These are phyloP conservation scores for Mythimna vitellina DNA, from an alignment of 2,888 invertebrate genomes.

Conservation along the genomic window DNA sequence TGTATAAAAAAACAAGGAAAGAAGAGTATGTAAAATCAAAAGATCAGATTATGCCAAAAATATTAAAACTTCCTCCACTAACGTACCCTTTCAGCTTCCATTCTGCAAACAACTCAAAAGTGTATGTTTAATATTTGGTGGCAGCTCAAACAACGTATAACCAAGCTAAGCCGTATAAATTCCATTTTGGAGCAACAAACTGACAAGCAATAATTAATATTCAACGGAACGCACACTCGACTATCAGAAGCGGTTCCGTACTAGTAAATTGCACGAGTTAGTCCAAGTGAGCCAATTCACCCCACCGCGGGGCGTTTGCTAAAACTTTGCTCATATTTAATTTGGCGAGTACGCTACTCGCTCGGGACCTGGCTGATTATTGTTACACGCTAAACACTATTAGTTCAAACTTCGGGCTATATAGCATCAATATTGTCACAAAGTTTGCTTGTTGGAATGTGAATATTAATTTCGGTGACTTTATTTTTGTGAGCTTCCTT, in stretches of 20 bases:
- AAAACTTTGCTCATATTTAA: conserved; percentile 71
- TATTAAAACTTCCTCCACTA: neutral
- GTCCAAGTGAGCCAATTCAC: conserved; percentile 63
- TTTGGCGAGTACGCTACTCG: conserved; percentile 61
- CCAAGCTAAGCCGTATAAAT: conserved; percentile 55
- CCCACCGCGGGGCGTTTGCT: conserved; percentile 57
- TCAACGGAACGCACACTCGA: conserved; percentile 65
- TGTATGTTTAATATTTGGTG: conserved; percentile 44
- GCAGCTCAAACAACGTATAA: conserved; percentile 34
- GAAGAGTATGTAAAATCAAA: neutral
- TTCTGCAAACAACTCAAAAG: conserved; percentile 20
- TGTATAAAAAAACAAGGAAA: no score
- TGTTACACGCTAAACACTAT: conserved; percentile 64
- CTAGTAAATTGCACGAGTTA: conserved; percentile 66
- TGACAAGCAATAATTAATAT: conserved; percentile 69
- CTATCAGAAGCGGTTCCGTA: conserved; percentile 61
- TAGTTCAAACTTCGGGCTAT: conserved; percentile 54
- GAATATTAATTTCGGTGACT: conserved; percentile 45
- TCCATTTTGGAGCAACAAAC: conserved; percentile 56
- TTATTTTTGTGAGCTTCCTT: conserved; percentile 4
- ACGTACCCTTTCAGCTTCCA: neutral
- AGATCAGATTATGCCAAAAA: neutral
- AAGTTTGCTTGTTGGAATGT: conserved; percentile 49
- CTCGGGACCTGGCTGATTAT: conserved; percentile 61
- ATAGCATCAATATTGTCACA: conserved; percentile 58